Evolutionary conservation across 2,888 invertebrate species (phyloP), one percentile per base, ranked within the genome.

Genomic region (Eupithecia insigniata): DNA sequence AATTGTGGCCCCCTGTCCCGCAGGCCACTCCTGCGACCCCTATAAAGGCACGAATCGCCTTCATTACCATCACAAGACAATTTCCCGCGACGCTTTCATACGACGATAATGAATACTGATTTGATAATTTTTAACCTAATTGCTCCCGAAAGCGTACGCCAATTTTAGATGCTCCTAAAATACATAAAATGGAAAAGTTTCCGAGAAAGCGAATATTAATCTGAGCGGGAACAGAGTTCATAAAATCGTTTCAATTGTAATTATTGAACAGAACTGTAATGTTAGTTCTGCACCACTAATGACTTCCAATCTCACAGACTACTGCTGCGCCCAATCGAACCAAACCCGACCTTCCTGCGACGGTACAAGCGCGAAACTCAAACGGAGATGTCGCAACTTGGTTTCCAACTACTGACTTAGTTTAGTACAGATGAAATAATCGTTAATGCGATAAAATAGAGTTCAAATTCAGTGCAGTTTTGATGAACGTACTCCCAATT

Each of bases 41-140:
- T 69, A 79, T 76, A 78, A 80, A 76, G 73, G 75, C 78, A 78
- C 70, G 69, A 78, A 72, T 71, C 61, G 72, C 74, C 66, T 72
- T 70, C 66, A 70, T 74, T 70, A 67, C 43, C 36, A 61, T 67
- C 67, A 28, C 62, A 73, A 76, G 69, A 73, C 69, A 71, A 71
- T 69, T 71, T 72, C 58, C 70, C 51, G 58, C 67, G 36, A 22
- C 62, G 62, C 62, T 73, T 70, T 65, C 66, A 61, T 46, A 34
- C 70, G 60, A 69, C 34, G 69, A 71, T 71, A 67, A 72, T 72
- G 67, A 71, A 73, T 74, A 69, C 60, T 73, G 73, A 70, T 73
- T 73, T 61, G 64, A 72, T 72, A 64, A 71, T 69, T 72, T 67
- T 66, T 58, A n/a, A 39, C 16, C 30, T 67, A 69, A 70, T 64